Percentiles rank a stretch among this genome's conserved stretches.
Evolutionary conservation across 2,888 invertebrate species (phyloP).

Genomic region (Osmoderma eremita): DNA sequence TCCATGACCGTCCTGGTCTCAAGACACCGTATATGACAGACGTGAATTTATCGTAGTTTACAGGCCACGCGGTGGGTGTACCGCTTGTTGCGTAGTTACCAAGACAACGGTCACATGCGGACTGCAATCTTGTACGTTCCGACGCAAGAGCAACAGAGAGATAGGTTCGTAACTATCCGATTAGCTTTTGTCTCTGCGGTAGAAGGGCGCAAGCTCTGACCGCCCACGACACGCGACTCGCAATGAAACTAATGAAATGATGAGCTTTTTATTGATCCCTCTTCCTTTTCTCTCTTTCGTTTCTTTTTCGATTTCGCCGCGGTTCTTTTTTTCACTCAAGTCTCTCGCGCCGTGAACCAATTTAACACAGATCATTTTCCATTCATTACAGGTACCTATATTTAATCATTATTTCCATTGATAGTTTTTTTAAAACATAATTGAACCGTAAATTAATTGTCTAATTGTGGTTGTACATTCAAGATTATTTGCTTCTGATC

Average conservation of each 20-base stretch:
- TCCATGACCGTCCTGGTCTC: constrained; percentile 16
- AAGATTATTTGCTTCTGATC: too few relatives aligned
- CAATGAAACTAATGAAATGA: constrained; percentile 49
- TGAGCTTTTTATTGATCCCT: constrained; percentile 44
- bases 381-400: too few relatives aligned
- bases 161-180: constrained; percentile 51
- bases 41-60: constrained; percentile 44
- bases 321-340: constrained; percentile 5
- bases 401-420: too few relatives aligned
- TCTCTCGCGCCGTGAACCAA: constrained; percentile 19
- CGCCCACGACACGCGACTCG: constrained; percentile 61
- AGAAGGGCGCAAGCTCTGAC: constrained; percentile 58
- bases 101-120: constrained; percentile 60
- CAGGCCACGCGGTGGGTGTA: constrained; percentile 57
- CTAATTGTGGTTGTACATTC: too few relatives aligned
- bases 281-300: constrained; percentile 28
- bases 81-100: constrained; percentile 56
- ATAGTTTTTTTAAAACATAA: too few relatives aligned
- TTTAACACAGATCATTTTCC: constrained; percentile 10
- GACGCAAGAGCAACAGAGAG: constrained; percentile 52
- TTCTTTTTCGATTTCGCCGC: constrained; percentile 40
- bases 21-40: constrained; percentile 34
- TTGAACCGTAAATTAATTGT: too few relatives aligned
- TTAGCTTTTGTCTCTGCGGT: constrained; percentile 51
- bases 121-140: constrained; percentile 53